phyloP scores from a whole-genome alignment of 2,888 invertebrate species.

The Machimus atricapillus region DNA sequence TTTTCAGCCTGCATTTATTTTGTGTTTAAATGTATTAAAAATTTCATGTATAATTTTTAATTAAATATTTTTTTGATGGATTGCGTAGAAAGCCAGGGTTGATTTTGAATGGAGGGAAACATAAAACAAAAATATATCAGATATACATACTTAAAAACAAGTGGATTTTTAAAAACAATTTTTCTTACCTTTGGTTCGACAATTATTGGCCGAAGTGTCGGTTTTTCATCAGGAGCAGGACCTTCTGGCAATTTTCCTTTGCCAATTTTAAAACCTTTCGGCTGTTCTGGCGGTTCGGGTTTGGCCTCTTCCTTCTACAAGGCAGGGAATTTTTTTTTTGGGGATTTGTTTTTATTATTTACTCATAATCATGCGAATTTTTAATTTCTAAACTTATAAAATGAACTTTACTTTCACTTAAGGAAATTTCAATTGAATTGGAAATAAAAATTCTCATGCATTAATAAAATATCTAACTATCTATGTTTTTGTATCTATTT shows the following conservation, averaged over 20 bases:
- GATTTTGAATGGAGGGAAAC: neutral
- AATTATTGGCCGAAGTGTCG: constrained; percentile 59
- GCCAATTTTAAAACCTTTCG: constrained; percentile 55
- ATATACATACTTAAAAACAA: neutral
- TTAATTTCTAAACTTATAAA: neutral
- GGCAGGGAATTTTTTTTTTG: neutral
- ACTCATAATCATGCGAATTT: neutral
- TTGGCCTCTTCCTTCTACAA: constrained; percentile 57
- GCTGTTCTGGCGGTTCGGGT: constrained; percentile 51
- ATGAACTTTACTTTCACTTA: no score
- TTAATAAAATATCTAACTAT: neutral
- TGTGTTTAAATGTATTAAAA: neutral
- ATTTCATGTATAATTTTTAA: neutral
- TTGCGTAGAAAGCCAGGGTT: neutral
- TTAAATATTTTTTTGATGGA: neutral
- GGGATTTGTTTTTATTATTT: neutral
- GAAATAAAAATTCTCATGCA: neutral
- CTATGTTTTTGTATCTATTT: neutral
- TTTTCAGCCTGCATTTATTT: neutral
- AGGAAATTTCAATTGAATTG: no score
- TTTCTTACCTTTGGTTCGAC: constrained; percentile 59
- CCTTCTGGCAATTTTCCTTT: constrained; percentile 59
- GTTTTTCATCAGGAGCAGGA: constrained; percentile 53
- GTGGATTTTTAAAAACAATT: neutral
- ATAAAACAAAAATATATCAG: neutral